Base-by-base conservation (phyloP, 2,113 vertebrate genomes). In the Pachyramphus minor region DNA sequence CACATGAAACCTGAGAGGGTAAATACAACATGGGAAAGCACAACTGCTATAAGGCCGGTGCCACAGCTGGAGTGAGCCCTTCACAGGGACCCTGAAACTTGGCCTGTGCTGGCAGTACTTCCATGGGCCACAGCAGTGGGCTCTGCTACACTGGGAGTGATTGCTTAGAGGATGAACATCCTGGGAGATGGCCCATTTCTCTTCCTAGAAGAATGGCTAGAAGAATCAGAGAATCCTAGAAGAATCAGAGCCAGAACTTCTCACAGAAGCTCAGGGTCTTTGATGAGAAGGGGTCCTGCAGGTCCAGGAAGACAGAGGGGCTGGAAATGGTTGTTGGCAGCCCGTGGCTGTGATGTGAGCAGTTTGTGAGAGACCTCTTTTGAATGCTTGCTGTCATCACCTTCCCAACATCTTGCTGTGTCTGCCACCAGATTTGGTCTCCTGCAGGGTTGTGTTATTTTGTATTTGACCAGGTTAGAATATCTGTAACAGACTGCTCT, bases 331-430 rank as follows among this genome's bases (percentile, higher is more conserved):
- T 35, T 53, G 13, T n/a, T 2, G 1, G 15, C 37, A 69, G 22
- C 27, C 27, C 64, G 33, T 0, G 0, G 16, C 23, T 68, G 31
- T 0, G 0, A 6, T 0, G 0, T 4, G 13, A 84, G 17, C 7
- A 11, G 20, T 27, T 24, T 5, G 9, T 42, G 45, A 45, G 7
- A 81, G 9, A n/a, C 6, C 5, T 31, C 2, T 53, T 53, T 14
- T 22, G 59, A 73, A 37, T 5, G 20, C 8, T 49, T 56, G n/a
- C 8, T 72, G 14, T 59, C 14, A 19, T 20, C 4, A 2, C 22
- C 23, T 31, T 56, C 37, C 24, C 12, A 12, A 4, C 4, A 7
- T 37, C 52, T 72, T 42, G 16, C 5, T 31, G n/a, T 49, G 33
- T 39, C 47, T 37, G 23, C 33, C 35, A 42, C 62, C 19, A 60